phyloP scores from a whole-genome alignment of 2,797 vertebrate genomes.

The Delichon dasypus region DNA sequence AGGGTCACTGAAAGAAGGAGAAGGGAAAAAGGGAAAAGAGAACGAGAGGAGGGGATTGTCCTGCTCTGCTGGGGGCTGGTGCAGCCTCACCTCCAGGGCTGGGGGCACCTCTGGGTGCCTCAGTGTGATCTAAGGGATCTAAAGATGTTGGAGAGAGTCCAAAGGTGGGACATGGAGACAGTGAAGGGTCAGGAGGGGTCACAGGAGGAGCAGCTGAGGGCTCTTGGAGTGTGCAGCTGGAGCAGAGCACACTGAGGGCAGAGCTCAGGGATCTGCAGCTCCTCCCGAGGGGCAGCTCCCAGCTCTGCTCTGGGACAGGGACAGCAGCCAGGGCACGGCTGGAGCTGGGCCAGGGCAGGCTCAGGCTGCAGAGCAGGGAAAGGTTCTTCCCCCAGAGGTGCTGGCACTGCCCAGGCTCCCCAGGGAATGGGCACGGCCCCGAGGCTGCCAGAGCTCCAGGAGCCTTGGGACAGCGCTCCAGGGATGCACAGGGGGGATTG shows the following conservation, averaged over 20 bases:
- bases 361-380: not conserved
- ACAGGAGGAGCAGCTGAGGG: not conserved
- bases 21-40: not conserved
- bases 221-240: not conserved
- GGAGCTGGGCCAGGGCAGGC: not conserved
- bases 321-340: not conserved
- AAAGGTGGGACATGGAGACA: rapidly evolving
- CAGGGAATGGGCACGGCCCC: not conserved
- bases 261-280: not conserved
- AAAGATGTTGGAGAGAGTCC: not conserved
- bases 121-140: not conserved
- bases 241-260: not conserved
- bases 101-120: not conserved
- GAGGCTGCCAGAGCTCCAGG: not conserved
- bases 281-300: not conserved
- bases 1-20: not conserved
- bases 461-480: not conserved
- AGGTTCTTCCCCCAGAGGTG: not conserved
- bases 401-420: not conserved
- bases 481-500: not conserved
- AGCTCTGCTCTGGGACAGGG: not conserved
- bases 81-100: not conserved
- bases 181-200: not conserved
- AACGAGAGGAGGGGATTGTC: not conserved
- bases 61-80: not conserved